Conservation (phyloP, 2,888 invertebrate species). For the Vandiemenella viatica region DNA sequence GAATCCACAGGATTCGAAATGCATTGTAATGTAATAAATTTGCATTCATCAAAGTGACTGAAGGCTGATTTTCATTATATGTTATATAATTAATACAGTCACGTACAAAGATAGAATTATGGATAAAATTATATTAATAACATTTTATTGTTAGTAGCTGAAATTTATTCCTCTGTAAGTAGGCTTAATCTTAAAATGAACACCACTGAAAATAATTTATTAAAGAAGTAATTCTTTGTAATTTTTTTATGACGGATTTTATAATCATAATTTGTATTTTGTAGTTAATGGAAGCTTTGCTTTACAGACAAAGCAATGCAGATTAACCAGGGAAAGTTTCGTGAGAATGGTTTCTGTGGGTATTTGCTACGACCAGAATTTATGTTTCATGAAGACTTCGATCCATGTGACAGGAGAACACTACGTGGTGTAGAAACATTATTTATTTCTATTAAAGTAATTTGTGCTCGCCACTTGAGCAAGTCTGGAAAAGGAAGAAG, state of each 20-base stretch:
- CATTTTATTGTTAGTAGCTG: too few relatives aligned
- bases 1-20: too few relatives aligned
- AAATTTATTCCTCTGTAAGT: too few relatives aligned
- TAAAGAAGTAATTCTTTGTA: not conserved
- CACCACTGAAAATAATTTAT: not conserved
- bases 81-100: too few relatives aligned
- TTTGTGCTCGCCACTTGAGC: conserved; percentile 78
- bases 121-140: too few relatives aligned
- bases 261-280: not conserved
- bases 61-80: too few relatives aligned
- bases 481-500: conserved; percentile 57
- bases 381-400: conserved; percentile 66
- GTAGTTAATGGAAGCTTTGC: not conserved
- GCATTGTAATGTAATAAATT: too few relatives aligned
- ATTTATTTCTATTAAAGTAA: conserved; percentile 55
- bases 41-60: too few relatives aligned
- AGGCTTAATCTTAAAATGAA: too few relatives aligned
- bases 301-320: conserved; percentile 83
- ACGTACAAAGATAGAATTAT: too few relatives aligned
- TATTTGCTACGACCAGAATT: conserved; percentile 82
- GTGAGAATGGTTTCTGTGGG: conserved; percentile 84
- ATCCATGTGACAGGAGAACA: conserved; percentile 54
- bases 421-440: conserved; percentile 43
- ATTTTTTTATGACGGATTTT: not conserved
- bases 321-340: conserved; percentile 82